Evolutionary conservation across 2,797 vertebrate species (phyloP), one percentile per base, ranked within the genome.

Genomic region (Thamnophis elegans): DNA sequence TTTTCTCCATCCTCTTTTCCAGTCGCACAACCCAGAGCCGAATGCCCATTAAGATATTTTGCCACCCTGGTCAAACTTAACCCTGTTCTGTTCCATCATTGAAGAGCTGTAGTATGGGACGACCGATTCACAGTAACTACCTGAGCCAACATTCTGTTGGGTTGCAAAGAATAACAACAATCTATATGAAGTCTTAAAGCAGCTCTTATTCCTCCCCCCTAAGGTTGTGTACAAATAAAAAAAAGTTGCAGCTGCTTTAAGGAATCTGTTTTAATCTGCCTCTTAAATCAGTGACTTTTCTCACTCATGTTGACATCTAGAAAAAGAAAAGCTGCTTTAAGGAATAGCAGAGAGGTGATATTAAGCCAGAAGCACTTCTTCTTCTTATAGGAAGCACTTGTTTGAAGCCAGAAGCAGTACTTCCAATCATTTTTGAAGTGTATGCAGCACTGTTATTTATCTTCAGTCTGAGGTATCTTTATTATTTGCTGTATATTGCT

Each of bases 381-480:
- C 36, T 82, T 82, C 73, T 82, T 47, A 25, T 82, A 11, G 20
- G 36, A 82, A 82, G 73, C 73, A 47, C 73, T 82, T 47, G 73
- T 47, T 47, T 82, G 73, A 47, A 82, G 73, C 73, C 73, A 82
- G 73, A 82, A 82, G 73, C 73, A 82, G 73, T 47, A 82, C 73
- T 82, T 47, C 73, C 73, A 82, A 82, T 82, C 73, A 82, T 82
- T 82, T 82, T 82, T 82, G 73, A 82, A 82, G 73, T 82, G 73
- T 82, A 82, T 82, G 73, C 73, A 82, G 73, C 36, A 47, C 20
- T 54, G 13, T 96, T 97, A 94, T 94, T 93, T 96, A 92, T 96
- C 94, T 94, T 93, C 89, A 94, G 94, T 93, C 90, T 95, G 93
- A 94, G 92, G 94, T 95, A 92, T 92, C 95, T 95, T 91, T 90